phyloP scores from a whole-genome alignment of 2,888 invertebrate species.

The Drosophila testacea region DNA sequence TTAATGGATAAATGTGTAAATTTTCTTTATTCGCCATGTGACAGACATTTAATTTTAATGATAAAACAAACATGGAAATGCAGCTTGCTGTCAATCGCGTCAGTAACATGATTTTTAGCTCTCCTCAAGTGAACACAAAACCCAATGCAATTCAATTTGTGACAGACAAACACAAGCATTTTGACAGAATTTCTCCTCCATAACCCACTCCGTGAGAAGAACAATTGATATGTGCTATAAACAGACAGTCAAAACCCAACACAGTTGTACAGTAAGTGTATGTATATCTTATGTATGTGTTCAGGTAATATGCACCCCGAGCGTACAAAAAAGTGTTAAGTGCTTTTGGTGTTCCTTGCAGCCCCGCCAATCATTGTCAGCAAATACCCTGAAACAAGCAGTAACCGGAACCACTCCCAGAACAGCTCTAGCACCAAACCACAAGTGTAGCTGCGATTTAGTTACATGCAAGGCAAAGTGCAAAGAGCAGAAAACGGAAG shows the following conservation, averaged over 20 bases:
- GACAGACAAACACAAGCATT: conserved; percentile 57
- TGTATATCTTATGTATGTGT: conserved; percentile 11
- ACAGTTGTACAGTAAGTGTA: background rate
- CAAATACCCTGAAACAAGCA: conserved; percentile 57
- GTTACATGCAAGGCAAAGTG: conserved; percentile 70
- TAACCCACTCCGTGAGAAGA: conserved; percentile 9
- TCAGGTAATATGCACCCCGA: conserved; percentile 41
- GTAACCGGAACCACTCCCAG: conserved; percentile 27
- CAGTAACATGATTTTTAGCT: conserved; percentile 55
- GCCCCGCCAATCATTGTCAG: conserved; percentile 74
- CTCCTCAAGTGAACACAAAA: conserved; percentile 26
- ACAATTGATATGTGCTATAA: conserved; percentile 46
- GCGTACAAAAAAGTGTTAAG: conserved; percentile 70
- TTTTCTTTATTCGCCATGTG: background rate
- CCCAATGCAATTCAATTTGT: conserved; percentile 62
- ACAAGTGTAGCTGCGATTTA: conserved; percentile 62
- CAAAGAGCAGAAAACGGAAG: conserved; percentile 46
- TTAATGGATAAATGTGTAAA: background rate
- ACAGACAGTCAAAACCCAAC: background rate
- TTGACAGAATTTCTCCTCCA: conserved; percentile 35
- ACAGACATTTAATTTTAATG: background rate
- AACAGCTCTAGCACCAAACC: conserved; percentile 10
- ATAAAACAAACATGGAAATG: conserved; percentile 42
- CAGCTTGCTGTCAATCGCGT: conserved; percentile 49
- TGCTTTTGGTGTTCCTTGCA: conserved; percentile 72